A percentile compares a stretch with the other conserved stretches of the same genome.
Evolutionary conservation across 2,888 invertebrate species (phyloP).

Genomic region (Amphimallon solstitiale): DNA sequence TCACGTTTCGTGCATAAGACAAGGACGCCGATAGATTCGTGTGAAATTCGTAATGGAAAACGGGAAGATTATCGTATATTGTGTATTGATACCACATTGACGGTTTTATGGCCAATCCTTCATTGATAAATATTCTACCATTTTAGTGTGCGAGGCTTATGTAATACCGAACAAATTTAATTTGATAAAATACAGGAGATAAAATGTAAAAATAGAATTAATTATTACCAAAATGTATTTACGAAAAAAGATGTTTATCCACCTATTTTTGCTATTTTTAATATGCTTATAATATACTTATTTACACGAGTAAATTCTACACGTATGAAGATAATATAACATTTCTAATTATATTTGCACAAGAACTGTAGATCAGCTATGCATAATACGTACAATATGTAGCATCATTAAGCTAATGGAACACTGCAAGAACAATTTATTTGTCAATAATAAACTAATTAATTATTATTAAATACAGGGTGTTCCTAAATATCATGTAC

Average conservation of each 20-base stretch:
- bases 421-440: too few relatives aligned
- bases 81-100: slow-evolving; percentile 37
- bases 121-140: slow-evolving; percentile 40
- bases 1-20: background rate
- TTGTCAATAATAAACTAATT: too few relatives aligned
- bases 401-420: too few relatives aligned
- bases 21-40: slow-evolving; percentile 1
- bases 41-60: slow-evolving; percentile 7
- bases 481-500: too few relatives aligned
- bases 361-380: too few relatives aligned
- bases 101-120: slow-evolving; percentile 39
- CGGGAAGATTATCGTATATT: slow-evolving; percentile 32
- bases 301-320: too few relatives aligned
- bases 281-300: too few relatives aligned
- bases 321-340: too few relatives aligned
- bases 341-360: too few relatives aligned
- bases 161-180: slow-evolving; percentile 27
- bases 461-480: too few relatives aligned
- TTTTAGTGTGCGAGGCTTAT: slow-evolving; percentile 23
- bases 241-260: background rate
- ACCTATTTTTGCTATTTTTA: too few relatives aligned
- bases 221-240: slow-evolving; percentile 18
- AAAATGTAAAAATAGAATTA: slow-evolving; percentile 32
- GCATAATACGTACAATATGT: too few relatives aligned
- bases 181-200: slow-evolving; percentile 29